Conservation (phyloP, 2,888 invertebrate species). For the Lepidonotus clava region DNA sequence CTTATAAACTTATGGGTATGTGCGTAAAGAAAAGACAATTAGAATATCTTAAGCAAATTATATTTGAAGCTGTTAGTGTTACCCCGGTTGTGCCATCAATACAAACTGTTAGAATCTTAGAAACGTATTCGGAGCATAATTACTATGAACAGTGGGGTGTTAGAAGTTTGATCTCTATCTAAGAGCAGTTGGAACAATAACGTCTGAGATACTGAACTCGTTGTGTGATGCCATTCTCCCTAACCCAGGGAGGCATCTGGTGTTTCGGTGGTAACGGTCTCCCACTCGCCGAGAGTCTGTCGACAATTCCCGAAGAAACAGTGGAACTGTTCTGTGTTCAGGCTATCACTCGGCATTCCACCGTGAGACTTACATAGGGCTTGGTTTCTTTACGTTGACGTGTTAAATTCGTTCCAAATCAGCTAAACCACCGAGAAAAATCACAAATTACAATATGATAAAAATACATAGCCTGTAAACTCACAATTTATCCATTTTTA, state of each 20-base stretch:
- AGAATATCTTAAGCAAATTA: no score
- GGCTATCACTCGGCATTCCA: conserved; percentile 76
- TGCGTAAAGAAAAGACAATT: no score
- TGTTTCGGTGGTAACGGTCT: conserved; percentile 68
- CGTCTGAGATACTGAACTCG: not conserved
- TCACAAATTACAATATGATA: no score
- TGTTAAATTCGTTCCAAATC: no score
- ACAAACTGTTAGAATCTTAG: no score
- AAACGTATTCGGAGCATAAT: not conserved
- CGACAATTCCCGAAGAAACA: conserved; percentile 66
- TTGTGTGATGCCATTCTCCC: not conserved
- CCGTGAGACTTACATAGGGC: conserved; percentile 65
- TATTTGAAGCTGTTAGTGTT: not conserved
- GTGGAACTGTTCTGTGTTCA: conserved; percentile 76
- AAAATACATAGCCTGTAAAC: no score
- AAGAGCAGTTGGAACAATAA: not conserved
- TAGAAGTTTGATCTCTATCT: no score
- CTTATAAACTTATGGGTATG: no score
- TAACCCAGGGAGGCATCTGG: conserved; percentile 67
- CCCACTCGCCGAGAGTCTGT: conserved; percentile 65
- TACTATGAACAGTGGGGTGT: no score
- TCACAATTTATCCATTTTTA: no score
- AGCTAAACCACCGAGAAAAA: no score
- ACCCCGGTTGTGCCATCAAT: not conserved
- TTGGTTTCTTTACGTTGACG: no score